Conservation (phyloP, 2,797 vertebrate genomes). For the Danio albolineatus region DNA sequence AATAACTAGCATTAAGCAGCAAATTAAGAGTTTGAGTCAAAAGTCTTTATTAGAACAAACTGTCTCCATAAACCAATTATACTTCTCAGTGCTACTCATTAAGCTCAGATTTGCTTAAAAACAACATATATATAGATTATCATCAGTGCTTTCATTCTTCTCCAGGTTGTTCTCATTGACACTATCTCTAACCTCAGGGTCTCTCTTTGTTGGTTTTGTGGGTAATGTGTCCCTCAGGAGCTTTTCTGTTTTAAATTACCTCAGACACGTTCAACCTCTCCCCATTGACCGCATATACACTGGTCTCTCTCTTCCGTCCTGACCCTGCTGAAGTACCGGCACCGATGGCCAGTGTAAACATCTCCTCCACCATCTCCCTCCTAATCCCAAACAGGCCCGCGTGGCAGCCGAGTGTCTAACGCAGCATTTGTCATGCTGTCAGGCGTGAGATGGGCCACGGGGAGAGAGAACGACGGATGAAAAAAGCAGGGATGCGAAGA, state of each 20-base stretch:
- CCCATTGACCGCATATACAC: conserved; percentile 29
- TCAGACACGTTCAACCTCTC: conserved; percentile 44
- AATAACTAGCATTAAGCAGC: no score
- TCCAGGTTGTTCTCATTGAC: conserved; percentile 21
- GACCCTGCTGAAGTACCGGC: conserved; percentile 41
- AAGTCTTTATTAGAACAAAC: not conserved
- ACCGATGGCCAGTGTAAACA: conserved; percentile 44
- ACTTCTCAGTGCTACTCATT: not conserved
- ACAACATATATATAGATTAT: not conserved
- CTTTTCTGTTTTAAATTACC: conserved; percentile 48
- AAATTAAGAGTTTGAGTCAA: no score
- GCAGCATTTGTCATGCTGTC: conserved; percentile 44
- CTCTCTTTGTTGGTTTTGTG: conserved; percentile 54
- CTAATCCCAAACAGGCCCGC: conserved; percentile 46
- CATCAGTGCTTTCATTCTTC: not conserved
- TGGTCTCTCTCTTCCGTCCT: conserved; percentile 41
- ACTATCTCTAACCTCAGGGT: conserved; percentile 51
- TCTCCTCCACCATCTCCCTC: conserved; percentile 35
- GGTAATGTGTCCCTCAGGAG: conserved; percentile 55
- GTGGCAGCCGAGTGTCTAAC: conserved; percentile 16
- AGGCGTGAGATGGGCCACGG: conserved; percentile 37
- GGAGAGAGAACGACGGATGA: not conserved
- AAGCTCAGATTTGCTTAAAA: not conserved
- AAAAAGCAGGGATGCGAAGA: conserved; percentile 9
- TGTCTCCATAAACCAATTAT: not conserved